These are phyloP conservation scores for Gerris buenoi DNA, from an alignment of 1,140 invertebrate genomes.

Conservation along the genomic window DNA sequence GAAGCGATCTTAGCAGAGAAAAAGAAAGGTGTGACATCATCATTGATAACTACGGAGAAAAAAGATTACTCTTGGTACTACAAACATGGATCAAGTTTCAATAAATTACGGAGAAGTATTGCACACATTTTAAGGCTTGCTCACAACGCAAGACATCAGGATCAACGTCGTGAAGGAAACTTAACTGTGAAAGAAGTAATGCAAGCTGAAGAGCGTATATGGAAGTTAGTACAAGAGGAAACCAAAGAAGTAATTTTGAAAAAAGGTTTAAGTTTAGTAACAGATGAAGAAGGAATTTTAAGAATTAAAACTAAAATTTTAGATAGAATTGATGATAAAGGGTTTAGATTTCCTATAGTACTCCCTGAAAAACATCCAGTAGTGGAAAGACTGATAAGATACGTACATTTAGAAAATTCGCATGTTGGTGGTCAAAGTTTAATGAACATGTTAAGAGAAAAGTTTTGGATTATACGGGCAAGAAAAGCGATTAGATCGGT, in stretches of 20 bases:
- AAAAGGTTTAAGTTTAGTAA: neutral
- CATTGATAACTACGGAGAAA: neutral
- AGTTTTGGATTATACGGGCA: neutral
- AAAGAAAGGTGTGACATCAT: neutral
- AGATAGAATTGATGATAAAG: neutral
- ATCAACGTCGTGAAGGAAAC: no score
- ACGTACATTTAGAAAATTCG: neutral
- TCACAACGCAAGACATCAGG: no score
- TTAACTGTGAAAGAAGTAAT: no score
- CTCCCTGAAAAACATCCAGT: neutral
- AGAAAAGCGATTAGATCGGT: neutral
- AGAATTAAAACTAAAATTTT: neutral
- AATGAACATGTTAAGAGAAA: neutral
- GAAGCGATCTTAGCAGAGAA: constrained; percentile 8
- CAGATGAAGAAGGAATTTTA: no score
- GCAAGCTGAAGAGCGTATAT: neutral
- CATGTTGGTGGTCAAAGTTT: neutral
- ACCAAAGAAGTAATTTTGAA: neutral
- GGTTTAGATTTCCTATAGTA: neutral
- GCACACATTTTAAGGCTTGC: no score
- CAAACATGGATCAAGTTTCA: neutral
- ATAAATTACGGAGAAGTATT: no score
- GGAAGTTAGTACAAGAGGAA: neutral
- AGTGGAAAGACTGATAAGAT: constrained; percentile 6
- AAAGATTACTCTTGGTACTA: neutral